Conservation (phyloP, 2,797 vertebrate species). For the Falco concolor region DNA sequence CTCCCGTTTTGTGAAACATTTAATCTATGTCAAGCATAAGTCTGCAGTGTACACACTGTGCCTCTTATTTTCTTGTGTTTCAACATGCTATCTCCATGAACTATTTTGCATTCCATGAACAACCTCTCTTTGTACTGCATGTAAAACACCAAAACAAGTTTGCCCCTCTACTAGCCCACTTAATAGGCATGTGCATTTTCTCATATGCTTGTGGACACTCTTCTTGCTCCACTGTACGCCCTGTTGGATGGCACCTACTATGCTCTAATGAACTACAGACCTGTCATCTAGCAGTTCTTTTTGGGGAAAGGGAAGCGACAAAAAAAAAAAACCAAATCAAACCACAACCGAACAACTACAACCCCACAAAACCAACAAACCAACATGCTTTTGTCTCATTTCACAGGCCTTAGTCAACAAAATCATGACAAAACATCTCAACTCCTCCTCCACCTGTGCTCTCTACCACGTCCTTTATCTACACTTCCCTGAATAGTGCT, state of each 20-base stretch:
- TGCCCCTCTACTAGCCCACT: not conserved
- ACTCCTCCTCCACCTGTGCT: not conserved
- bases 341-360: no score
- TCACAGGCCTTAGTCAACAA: not conserved
- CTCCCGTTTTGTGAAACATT: not conserved
- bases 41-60: not conserved
- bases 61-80: not conserved
- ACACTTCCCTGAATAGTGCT: not conserved
- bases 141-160: not conserved
- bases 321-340: not conserved
- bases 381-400: not conserved
- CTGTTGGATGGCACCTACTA: not conserved
- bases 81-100: not conserved
- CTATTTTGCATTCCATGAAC: not conserved
- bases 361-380: no score
- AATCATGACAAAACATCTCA: not conserved
- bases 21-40: not conserved
- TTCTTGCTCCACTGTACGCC: fast-evolving
- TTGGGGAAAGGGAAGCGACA: not conserved
- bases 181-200: not conserved
- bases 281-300: not conserved
- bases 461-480: not conserved
- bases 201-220: fast-evolving
- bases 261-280: not conserved
- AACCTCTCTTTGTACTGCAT: not conserved